Base-by-base conservation (phyloP, 1,140 invertebrate species). In the Carposina sasakii region DNA sequence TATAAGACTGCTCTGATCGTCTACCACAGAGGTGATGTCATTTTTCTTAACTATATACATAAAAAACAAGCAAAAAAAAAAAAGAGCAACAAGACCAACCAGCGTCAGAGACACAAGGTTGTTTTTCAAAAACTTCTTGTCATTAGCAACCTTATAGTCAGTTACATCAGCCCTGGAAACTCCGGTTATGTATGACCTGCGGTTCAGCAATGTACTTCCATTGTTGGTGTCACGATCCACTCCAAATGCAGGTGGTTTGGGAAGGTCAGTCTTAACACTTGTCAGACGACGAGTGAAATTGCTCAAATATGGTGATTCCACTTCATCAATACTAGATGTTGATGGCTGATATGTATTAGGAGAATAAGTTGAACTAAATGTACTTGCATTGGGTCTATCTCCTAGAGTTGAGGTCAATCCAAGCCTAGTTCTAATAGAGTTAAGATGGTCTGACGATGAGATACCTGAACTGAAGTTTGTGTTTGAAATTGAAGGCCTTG, bases 91-190 rank as follows among this genome's bases (percentile, higher is more conserved):
- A 24, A 88, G 76, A 8, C 79, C 86, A 50, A 91, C 85, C 15
- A 92, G 85, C 28, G 87, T 81, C 62, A 90, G 87, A 1, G 91
- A 91, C 12, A 91, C 86, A 34, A 91, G 72, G 60, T 91, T 91
- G 58, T 89, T 88, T 55, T 87, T 88, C 34, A 86, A 64, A 20
- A 86, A 78, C 48, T 83, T 86, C 53, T 77, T 87, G 41, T 86
- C 78, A 62, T 79, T 81, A 0, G 67, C 70, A 4, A 70, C 60
- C 55, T 85, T 86, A 54, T 86, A 88, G 42, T 88, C 86, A 23
- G 71, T 65, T 23, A 69, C 62, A 40, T 86, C 83, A 45, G 81
- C 70, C 52, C 82, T 76, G 19, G 76, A 57, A 1, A 74, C 62
- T 22, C 74, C 70, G 28, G 71, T 66, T 13, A 81, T 67, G 42